A percentile compares a stretch with the other conserved stretches of the same genome.
Evolutionary conservation across 2,113 vertebrate genomes (phyloP).

Genomic region (Hucho hucho): DNA sequence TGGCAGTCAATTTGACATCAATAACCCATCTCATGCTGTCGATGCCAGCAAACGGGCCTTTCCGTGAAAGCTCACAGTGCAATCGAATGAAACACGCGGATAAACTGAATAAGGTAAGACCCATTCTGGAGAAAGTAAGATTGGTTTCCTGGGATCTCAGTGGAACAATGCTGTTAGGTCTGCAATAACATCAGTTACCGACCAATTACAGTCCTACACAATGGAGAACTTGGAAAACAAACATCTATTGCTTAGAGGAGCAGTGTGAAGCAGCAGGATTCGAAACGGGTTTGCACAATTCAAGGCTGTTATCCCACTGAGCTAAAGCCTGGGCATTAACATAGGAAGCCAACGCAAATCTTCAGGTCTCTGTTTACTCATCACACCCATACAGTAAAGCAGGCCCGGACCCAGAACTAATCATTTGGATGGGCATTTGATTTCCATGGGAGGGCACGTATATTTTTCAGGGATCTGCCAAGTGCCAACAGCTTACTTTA

Average conservation of each 20-base stretch:
- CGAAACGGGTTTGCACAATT: no score
- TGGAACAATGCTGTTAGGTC: constrained; percentile 35
- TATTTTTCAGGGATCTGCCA: no score
- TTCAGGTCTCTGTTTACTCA: no score
- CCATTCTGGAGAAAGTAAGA: constrained; percentile 28
- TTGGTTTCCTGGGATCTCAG: constrained; percentile 43
- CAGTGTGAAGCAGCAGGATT: not conserved
- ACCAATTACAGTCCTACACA: constrained; percentile 40
- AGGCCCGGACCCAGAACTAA: no score
- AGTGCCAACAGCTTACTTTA: no score
- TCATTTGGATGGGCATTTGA: no score
- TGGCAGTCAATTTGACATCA: constrained; percentile 28
- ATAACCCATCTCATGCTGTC: constrained; percentile 49
- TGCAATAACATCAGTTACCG: constrained; percentile 34
- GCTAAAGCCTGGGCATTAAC: no score
- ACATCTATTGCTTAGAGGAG: constrained; percentile 26
- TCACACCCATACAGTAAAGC: no score
- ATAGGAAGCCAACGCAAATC: no score
- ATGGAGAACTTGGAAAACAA: constrained; percentile 29
- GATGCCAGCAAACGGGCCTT: constrained; percentile 28
- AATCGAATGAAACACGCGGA: constrained; percentile 42
- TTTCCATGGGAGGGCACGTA: no score
- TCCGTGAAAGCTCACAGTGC: constrained; percentile 37
- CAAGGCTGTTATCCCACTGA: no score
- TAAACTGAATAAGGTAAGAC: constrained; percentile 46